Evolutionary conservation across 2,888 invertebrate genomes (phyloP).

Genomic region (Linyphia triangularis): DNA sequence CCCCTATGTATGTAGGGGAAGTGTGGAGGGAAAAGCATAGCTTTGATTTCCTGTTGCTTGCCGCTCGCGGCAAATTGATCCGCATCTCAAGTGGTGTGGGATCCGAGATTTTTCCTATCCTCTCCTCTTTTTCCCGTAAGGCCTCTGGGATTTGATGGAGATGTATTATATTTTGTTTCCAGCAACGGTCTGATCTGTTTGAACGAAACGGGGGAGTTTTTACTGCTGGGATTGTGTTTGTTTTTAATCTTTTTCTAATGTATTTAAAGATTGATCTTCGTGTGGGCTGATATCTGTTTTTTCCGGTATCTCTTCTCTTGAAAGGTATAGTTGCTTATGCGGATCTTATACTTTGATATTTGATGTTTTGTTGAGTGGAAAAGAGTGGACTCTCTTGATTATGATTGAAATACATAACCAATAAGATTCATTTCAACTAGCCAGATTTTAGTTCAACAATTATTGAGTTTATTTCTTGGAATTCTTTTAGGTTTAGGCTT

Average conservation of each 20-base stretch:
- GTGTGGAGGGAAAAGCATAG: neutral
- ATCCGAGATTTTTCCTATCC: constrained; percentile 13
- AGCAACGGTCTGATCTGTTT: neutral
- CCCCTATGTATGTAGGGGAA: neutral
- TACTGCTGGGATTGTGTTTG: neutral
- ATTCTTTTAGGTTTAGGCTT: too few relatives aligned
- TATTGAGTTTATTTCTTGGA: too few relatives aligned
- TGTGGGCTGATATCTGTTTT: neutral
- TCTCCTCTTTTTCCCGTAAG: neutral
- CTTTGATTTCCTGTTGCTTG: constrained; percentile 71
- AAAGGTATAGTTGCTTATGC: too few relatives aligned
- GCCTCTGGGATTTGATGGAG: constrained; percentile 36
- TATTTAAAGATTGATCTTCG: constrained; percentile 1
- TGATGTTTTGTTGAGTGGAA: too few relatives aligned
- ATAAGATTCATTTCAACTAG: too few relatives aligned
- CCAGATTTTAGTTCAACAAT: too few relatives aligned
- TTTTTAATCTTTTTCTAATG: constrained; percentile 45
- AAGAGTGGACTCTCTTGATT: too few relatives aligned
- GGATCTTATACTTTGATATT: too few relatives aligned
- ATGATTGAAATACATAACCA: too few relatives aligned
- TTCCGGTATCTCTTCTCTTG: too few relatives aligned
- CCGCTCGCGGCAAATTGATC: constrained; percentile 67
- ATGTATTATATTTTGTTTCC: constrained; percentile 46
- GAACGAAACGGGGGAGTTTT: neutral
- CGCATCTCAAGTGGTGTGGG: constrained; percentile 54